Percentiles rank a stretch among this genome's conserved stretches.
phyloP scores from a whole-genome alignment of 2,797 vertebrate genomes.

The Xenopus petersii region DNA sequence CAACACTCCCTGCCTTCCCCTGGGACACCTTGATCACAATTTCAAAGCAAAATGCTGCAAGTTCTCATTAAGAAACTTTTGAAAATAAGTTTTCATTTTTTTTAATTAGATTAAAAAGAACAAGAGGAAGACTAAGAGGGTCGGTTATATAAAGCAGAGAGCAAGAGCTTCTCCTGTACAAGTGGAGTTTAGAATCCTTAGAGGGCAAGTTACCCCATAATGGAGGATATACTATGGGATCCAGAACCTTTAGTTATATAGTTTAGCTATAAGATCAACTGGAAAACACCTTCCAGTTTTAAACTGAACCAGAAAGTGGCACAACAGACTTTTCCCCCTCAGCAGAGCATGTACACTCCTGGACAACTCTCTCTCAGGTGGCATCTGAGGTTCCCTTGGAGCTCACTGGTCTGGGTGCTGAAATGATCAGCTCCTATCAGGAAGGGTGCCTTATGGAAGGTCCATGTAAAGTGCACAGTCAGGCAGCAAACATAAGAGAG shows the following conservation, averaged over 20 bases:
- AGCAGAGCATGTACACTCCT: slow-evolving; percentile 55
- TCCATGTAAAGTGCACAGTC: slow-evolving; percentile 50
- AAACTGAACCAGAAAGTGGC: slow-evolving; percentile 63
- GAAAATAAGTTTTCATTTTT: slow-evolving; percentile 34
- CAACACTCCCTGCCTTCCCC: slow-evolving; percentile 4
- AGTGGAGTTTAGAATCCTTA: not conserved
- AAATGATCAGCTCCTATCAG: slow-evolving; percentile 59
- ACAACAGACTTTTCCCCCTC: slow-evolving; percentile 56
- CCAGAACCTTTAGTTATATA: slow-evolving; percentile 61
- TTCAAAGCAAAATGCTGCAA: slow-evolving; percentile 28
- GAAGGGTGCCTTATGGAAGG: slow-evolving; percentile 55
- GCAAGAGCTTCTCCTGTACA: slow-evolving; percentile 25
- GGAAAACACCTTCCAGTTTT: slow-evolving; percentile 59
- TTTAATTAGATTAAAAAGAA: slow-evolving; percentile 30
- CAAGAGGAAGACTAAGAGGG: slow-evolving; percentile 20
- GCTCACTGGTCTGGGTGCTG: slow-evolving; percentile 62
- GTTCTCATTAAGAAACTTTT: slow-evolving; percentile 19
- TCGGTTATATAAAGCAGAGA: slow-evolving; percentile 8
- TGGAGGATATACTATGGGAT: slow-evolving; percentile 68
- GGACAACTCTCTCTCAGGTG: slow-evolving; percentile 58
- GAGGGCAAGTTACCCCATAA: slow-evolving; percentile 25
- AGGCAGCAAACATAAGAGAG: too few relatives aligned
- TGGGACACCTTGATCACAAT: slow-evolving; percentile 14
- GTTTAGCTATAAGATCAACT: slow-evolving; percentile 66
- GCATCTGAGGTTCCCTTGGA: slow-evolving; percentile 60